Percentiles rank a stretch among this genome's conserved stretches.
Conservation (phyloP, 2,113 vertebrate genomes). For the Erpornis zantholeuca region DNA sequence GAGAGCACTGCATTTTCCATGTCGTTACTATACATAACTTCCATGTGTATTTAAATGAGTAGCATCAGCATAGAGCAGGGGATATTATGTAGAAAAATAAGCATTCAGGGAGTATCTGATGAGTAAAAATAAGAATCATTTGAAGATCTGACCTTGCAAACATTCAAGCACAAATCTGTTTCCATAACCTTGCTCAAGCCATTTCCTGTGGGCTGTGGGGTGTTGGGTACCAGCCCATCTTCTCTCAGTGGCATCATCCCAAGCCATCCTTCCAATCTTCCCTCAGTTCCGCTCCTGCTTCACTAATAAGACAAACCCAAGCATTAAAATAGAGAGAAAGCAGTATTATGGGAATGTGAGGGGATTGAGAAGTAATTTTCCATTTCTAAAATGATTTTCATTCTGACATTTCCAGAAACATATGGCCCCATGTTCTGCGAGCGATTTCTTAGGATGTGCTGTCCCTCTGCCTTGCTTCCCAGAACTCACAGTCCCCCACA, state of each 20-base stretch:
- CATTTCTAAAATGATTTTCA: conserved; percentile 20
- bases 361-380: conserved; percentile 6
- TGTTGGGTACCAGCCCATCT: neutral
- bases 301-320: neutral
- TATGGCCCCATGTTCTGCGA: neutral
- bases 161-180: neutral
- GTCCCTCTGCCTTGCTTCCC: conserved; percentile 39
- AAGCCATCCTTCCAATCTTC: neutral
- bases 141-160: neutral
- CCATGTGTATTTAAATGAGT: neutral
- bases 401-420: conserved; percentile 60
- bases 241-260: neutral
- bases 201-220: neutral
- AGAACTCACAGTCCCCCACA: conserved; percentile 13
- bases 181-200: neutral
- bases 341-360: neutral
- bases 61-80: neutral
- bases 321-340: neutral
- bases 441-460: conserved; percentile 11
- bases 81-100: neutral
- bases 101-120: neutral
- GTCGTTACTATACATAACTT: neutral
- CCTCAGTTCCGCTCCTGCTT: neutral
- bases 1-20: neutral
- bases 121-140: neutral